Base-by-base conservation (phyloP, 1,140 invertebrate genomes). In the Episyrphus balteatus region DNA sequence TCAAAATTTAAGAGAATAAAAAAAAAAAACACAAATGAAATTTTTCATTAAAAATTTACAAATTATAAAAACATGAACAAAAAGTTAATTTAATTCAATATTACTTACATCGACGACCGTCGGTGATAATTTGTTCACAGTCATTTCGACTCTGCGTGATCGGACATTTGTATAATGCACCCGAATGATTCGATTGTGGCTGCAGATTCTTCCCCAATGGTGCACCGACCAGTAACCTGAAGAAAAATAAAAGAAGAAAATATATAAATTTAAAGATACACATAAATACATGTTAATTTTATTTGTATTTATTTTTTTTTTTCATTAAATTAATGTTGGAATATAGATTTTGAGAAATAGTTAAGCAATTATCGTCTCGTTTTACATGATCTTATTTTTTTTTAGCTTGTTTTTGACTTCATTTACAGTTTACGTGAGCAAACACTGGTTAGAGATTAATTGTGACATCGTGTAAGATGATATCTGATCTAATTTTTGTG, bases 161-260 rank as follows among this genome's bases (percentile, higher is more conserved):
- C 1, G 84, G 82, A 70, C 92, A 95, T 69, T 80, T 83, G 76
- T 82, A 95, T 10, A 97, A 70, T 1, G 89, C 91, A 19, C 93
- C 93, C 1, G 92, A 92, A 51, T 72, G 75, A 47, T 81, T 86
- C 10, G 90, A 93, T 30, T 76, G 74, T 3, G 88, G 87, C 68
- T 94, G 88, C 43, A 77, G 67, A 68, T 93, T 93, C 56, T 90
- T 76, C 49, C 82, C 90, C 53, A 87, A 68, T 5, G 93, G 93
- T 32, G 93, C 92, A 26, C 93, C 93, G 2, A 96, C 86, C 45
- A 97, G 70, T 51, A 97, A 73, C 81, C 92, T 96, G 38, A 44
- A 52, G 47, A 12, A 30, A 45, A 26, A 49, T 31, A 17, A 38
- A 26, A 12, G n/a, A 34, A 43, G 18, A 36, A 32, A 30, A 14